These are phyloP conservation scores for Microtus richardsoni DNA, from an alignment of 2,113 vertebrate species.

Conservation along the genomic window DNA sequence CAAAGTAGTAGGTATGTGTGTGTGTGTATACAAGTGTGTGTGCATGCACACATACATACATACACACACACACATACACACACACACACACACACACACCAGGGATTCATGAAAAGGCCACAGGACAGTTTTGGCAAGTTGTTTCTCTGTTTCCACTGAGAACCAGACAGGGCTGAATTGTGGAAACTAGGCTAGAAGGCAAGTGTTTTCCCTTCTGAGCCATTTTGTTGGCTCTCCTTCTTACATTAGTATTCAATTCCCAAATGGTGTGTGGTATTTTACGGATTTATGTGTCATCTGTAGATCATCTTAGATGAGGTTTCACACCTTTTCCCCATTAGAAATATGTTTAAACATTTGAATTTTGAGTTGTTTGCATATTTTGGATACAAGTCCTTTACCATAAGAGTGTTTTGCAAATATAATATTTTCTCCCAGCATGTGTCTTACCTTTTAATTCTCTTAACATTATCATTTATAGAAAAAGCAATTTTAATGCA, in stretches of 20 bases:
- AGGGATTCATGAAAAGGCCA: neutral
- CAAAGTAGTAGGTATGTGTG: neutral
- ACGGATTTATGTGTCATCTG: neutral
- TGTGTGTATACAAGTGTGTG: neutral
- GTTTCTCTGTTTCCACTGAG: neutral
- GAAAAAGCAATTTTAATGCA: neutral
- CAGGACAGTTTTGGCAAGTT: neutral
- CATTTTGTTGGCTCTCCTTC: too few species aligned
- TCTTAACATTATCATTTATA: neutral
- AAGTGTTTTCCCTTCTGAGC: neutral
- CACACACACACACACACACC: too few species aligned
- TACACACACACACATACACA: too few species aligned
- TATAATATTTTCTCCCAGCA: constrained; percentile 18
- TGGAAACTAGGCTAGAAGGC: neutral
- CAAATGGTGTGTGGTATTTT: neutral
- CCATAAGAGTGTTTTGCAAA: neutral
- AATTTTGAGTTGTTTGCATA: neutral
- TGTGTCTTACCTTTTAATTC: neutral
- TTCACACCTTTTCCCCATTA: neutral
- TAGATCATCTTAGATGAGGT: neutral
- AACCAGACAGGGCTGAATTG: too few species aligned
- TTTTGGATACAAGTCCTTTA: neutral
- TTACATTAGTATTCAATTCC: neutral
- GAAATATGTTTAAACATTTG: neutral
- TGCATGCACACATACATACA: fast-evolving